Base-by-base conservation (phyloP, 2,797 vertebrate genomes). In the Brotula barbata region DNA sequence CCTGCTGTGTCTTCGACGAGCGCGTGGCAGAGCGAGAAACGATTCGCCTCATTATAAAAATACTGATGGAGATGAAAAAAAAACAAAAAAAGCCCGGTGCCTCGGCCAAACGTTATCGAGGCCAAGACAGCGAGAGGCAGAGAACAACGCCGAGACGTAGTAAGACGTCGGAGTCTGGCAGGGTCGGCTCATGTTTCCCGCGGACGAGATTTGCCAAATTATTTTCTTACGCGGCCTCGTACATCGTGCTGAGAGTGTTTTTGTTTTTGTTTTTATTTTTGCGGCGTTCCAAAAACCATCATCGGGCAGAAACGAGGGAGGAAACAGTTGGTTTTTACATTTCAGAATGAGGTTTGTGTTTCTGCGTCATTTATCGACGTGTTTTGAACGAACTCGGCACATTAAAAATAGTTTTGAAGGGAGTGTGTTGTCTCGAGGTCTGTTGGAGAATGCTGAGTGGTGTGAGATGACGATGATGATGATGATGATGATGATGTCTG, bases 351-450 rank as follows among this genome's bases (percentile, higher is more conserved):
- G 3, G 25, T 28, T 39, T 11, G 2, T 3, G 12, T 39, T 39
- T 13, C 37, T 39, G 13, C 3, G 46, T 71, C 40, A 51, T 2
- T 52, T 41, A 2, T 60, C 48, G 25, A 8, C 48, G 17, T 58
- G 48, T 42, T 47, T 19, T 55, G 19, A 50, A 54, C 60, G n/a
- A 36, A 31, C 9, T 40, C 42, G 49, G 21, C n/a, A 11, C 37
- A 16, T 56, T 31, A 14, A 6, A n/a, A 25, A 20, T 14, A 16
- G 2, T 34, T 43, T 34, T 39, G 15, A 36, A 46, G 22, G 6
- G 3, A 57, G 47, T 44, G 22, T 45, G 16, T 25, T 59, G 14
- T 62, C 1, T 23, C n/a, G 9, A 36, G 20, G 33, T 15, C 21
- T 34, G n/a, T 20, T 17, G 10, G 33, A 13, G 10, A 73, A 58